phyloP scores from a whole-genome alignment of 1,140 invertebrate species.

The Ladona fulva region DNA sequence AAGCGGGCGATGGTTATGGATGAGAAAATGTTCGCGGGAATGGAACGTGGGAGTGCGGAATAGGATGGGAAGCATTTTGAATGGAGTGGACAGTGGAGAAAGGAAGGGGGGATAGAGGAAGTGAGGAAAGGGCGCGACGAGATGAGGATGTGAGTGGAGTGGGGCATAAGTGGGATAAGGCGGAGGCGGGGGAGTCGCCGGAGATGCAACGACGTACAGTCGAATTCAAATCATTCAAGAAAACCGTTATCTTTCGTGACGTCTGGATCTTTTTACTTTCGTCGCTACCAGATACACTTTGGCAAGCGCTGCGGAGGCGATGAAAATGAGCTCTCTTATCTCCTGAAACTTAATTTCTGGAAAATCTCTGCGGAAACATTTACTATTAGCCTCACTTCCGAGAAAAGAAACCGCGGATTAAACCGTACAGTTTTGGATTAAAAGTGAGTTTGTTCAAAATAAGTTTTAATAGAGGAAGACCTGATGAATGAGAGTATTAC shows the following conservation, averaged over 20 bases:
- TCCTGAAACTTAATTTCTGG: no score
- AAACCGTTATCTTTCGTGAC: neutral
- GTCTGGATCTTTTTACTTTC: neutral
- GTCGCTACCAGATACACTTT: neutral
- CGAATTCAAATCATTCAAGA: constrained; percentile 1
- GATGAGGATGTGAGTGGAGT: no score
- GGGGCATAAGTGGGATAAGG: neutral
- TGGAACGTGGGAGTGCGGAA: neutral
- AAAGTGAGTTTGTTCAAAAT: no score
- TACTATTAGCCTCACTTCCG: no score
- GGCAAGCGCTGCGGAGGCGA: no score
- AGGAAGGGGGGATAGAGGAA: neutral
- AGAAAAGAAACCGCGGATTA: no score
- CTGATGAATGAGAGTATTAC: no score
- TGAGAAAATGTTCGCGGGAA: neutral
- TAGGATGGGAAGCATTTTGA: neutral
- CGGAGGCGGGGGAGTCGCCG: neutral
- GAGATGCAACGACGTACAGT: neutral
- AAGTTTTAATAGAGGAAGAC: no score
- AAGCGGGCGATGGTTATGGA: neutral
- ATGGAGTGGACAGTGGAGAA: neutral
- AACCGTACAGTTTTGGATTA: no score
- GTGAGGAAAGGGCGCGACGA: neutral
- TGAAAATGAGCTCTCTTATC: no score
- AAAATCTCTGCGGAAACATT: no score